phyloP scores from a whole-genome alignment of 2,888 invertebrate genomes.

The Tineola bisselliella region DNA sequence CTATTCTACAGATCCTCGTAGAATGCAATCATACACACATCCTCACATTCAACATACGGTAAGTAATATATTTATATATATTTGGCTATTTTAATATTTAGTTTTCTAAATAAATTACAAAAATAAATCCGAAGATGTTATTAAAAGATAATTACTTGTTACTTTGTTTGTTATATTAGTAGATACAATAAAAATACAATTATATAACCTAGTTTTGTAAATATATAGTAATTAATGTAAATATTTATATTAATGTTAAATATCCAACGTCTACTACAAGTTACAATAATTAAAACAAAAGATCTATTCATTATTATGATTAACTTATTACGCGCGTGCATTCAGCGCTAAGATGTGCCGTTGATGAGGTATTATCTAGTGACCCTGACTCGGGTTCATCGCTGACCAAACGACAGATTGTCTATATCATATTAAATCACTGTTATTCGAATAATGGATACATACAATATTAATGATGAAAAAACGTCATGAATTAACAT shows the following conservation, averaged over 20 bases:
- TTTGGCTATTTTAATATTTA: neutral
- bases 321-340: neutral
- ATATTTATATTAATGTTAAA: neutral
- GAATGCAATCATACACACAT: conserved; percentile 2
- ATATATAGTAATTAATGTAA: neutral
- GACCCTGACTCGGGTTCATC: conserved; percentile 13
- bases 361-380: neutral
- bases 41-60: conserved; percentile 9
- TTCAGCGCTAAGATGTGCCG: neutral
- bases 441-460: conserved; percentile 1
- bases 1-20: neutral
- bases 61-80: neutral
- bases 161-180: too few species aligned
- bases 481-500: conserved; percentile 3
- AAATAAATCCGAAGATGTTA: neutral
- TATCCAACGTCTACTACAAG: neutral
- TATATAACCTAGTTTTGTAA: too few species aligned
- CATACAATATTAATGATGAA: conserved; percentile 1
- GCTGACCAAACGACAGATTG: conserved; percentile 12
- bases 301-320: neutral
- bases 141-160: neutral
- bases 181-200: too few species aligned
- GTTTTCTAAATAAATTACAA: neutral
- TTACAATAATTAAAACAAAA: neutral
- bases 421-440: conserved; percentile 8